Conservation (phyloP, 2,888 invertebrate genomes). For the Hoplodrina blanda region DNA sequence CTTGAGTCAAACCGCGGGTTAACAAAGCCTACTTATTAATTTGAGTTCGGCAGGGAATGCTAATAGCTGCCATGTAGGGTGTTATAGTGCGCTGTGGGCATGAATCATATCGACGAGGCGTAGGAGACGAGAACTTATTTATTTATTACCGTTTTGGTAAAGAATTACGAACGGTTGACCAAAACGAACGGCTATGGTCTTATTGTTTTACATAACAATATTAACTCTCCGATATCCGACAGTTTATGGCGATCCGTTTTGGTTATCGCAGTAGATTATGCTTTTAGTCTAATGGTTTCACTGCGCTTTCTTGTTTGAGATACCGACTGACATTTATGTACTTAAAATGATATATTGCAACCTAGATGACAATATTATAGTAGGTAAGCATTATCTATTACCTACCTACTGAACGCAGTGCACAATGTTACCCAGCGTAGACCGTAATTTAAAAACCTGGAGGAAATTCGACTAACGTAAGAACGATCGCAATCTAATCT, state of each 20-base stretch:
- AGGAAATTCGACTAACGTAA: too few species aligned
- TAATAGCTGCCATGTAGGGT: slow-evolving; percentile 81
- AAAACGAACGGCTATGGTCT: slow-evolving; percentile 53
- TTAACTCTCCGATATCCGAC: slow-evolving; percentile 44
- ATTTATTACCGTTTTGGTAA: slow-evolving; percentile 65
- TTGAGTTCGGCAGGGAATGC: slow-evolving; percentile 78
- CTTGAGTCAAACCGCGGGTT: slow-evolving; percentile 50
- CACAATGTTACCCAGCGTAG: neutral
- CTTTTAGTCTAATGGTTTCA: slow-evolving; percentile 26
- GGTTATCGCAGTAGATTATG: slow-evolving; percentile 40
- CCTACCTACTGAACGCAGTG: neutral
- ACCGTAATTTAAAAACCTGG: too few species aligned
- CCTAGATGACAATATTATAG: neutral
- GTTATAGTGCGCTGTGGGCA: slow-evolving; percentile 65
- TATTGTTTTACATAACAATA: slow-evolving; percentile 66
- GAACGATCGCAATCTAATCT: too few species aligned
- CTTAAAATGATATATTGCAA: neutral
- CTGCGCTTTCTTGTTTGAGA: slow-evolving; percentile 20
- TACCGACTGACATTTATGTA: neutral
- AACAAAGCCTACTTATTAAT: slow-evolving; percentile 68
- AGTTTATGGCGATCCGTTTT: slow-evolving; percentile 41
- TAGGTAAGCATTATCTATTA: too few species aligned
- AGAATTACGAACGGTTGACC: slow-evolving; percentile 53
- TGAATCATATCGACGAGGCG: slow-evolving; percentile 80
- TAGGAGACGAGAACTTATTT: slow-evolving; percentile 72